These are phyloP conservation scores for Cephus nigrinus DNA, from an alignment of 2,888 invertebrate genomes.

Conservation along the genomic window DNA sequence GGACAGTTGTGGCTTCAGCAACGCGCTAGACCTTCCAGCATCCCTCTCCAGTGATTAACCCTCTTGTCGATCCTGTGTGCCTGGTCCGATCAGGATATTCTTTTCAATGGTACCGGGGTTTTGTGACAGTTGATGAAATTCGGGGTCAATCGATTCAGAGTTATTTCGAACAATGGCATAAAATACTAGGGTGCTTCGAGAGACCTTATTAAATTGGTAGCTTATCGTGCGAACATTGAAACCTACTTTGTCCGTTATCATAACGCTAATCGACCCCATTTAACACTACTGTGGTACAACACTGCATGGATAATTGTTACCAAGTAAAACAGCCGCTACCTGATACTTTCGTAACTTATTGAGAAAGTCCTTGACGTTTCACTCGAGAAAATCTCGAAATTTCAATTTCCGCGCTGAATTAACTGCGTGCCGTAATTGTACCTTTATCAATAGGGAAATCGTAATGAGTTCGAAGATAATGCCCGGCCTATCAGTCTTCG, in stretches of 20 bases:
- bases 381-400: constrained; percentile 34
- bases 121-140: no score
- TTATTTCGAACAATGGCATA: not conserved
- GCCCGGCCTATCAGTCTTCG: constrained; percentile 61
- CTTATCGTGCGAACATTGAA: constrained; percentile 32
- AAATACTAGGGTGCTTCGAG: not conserved
- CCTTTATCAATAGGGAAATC: constrained; percentile 65
- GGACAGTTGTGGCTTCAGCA: constrained; percentile 36
- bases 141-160: not conserved
- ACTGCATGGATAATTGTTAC: not conserved
- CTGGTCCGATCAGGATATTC: not conserved
- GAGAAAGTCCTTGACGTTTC: constrained; percentile 1
- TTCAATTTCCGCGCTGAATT: constrained; percentile 55
- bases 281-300: not conserved
- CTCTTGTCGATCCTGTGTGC: not conserved
- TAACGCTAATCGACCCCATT: constrained; percentile 35
- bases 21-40: constrained; percentile 26
- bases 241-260: constrained; percentile 36
- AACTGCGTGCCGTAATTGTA: constrained; percentile 53
- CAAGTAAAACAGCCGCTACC: not conserved
- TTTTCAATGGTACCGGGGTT: not conserved
- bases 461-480: constrained; percentile 65
- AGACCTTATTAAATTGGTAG: not conserved
- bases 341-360: not conserved
- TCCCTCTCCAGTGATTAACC: not conserved